Evolutionary conservation across 2,113 vertebrate genomes (phyloP), one percentile per base, ranked within the genome.

Genomic region (Brachypteracias leptosomus): DNA sequence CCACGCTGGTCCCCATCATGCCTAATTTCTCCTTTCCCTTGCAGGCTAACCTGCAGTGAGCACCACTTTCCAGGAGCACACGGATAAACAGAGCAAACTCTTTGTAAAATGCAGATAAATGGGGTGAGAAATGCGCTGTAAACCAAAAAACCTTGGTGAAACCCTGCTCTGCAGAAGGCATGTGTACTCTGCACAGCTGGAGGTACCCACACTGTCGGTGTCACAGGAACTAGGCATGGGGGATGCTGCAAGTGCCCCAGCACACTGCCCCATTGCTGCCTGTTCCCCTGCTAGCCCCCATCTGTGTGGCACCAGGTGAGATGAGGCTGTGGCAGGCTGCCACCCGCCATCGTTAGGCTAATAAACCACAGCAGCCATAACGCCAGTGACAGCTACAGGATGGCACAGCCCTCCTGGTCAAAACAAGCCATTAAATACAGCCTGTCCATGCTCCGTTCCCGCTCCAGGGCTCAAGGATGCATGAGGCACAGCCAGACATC

Each of bases 361-460:
- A 57, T 71, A 93, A 63, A 85, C 31, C 68, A 61, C 2, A 0
- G n/a, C 1, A 4, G 16, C 46, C 33, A 0, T 11, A 71, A 54
- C 1, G 2, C 13, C 5, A 1, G 38, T 47, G 49, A 73, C 54
- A 79, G 78, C 47, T 75, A 67, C 0, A 0, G 46, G 44, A 28
- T 3, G 7, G 47, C 52, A 72, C 47, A 67, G 49, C 19, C 54
- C 66, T 67, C 67, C 79, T 33, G 20, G 20, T 33, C 57, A 82
- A 85, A 71, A 59, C 36, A 59, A 62, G 52, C 35, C 79, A 58
- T 31, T 61, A 76, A 83, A 86, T 7, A 71, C 16, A 74, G n/a
- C 52, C 35, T 2, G 2, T 25, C 24, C 3, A 6, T 2, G 7
- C 58, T 35, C 24, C 0, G 1, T 26, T 83, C 58, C 31, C 15